Evolutionary conservation across 1,140 invertebrate species (phyloP).

Genomic region (Aphelinus atriplicis): DNA sequence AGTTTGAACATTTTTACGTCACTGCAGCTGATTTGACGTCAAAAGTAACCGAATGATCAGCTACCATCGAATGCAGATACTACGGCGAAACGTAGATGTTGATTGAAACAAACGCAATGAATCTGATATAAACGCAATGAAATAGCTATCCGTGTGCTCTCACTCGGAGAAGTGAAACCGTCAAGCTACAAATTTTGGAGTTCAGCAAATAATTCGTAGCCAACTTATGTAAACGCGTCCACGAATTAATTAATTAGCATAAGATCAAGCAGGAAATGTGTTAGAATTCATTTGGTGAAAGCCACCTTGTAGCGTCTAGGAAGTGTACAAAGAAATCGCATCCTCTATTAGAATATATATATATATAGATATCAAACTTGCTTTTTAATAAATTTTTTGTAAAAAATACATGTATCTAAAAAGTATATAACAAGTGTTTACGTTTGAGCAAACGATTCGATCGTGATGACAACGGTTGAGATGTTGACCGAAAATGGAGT

Average conservation of each 20-base stretch:
- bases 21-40: neutral
- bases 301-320: no score
- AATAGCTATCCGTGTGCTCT: neutral
- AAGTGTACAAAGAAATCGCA: no score
- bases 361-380: neutral
- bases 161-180: no score
- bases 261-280: no score
- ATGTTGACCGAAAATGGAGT: neutral
- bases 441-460: neutral
- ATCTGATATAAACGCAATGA: neutral
- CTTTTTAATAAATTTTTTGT: conserved; percentile 23
- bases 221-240: no score
- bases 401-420: conserved; percentile 18
- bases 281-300: no score
- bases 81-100: neutral
- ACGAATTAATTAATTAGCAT: no score
- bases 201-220: neutral
- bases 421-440: conserved; percentile 14
- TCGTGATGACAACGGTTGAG: neutral
- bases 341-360: no score
- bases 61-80: conserved; percentile 5
- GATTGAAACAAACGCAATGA: neutral
- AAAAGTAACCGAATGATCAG: neutral
- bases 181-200: neutral
- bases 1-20: conserved; percentile 3